Evolutionary conservation across 2,888 invertebrate genomes (phyloP).

Genomic region (Zaprionus bogoriensis): DNA sequence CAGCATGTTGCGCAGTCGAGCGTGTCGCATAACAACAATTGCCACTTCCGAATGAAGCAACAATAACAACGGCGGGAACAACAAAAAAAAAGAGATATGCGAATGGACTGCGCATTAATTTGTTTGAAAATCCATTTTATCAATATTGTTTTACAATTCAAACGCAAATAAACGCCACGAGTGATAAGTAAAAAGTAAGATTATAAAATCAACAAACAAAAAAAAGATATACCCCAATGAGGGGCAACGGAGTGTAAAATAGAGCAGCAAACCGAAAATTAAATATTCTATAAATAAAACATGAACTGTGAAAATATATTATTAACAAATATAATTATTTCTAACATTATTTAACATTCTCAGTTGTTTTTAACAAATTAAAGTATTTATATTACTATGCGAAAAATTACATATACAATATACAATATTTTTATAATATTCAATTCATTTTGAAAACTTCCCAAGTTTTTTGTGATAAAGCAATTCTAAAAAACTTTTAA

Average conservation of each 20-base stretch:
- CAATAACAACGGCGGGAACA: constrained; percentile 14
- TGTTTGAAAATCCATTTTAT: constrained; percentile 43
- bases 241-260: background rate
- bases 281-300: constrained; percentile 22
- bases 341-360: too few species aligned
- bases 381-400: too few species aligned
- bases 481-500: too few species aligned
- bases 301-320: too few species aligned
- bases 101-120: constrained; percentile 35
- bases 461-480: too few species aligned
- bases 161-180: constrained; percentile 40
- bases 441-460: too few species aligned
- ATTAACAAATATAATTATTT: too few species aligned
- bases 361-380: too few species aligned
- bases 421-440: too few species aligned
- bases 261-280: background rate
- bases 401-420: too few species aligned
- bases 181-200: constrained; percentile 33
- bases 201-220: constrained; percentile 6
- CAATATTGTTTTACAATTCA: constrained; percentile 57
- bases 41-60: constrained; percentile 52
- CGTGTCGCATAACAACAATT: constrained; percentile 58
- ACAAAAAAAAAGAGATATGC: constrained; percentile 17
- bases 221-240: background rate
- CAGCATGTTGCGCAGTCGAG: constrained; percentile 54